phyloP scores from a whole-genome alignment of 2,113 vertebrate species.

The Glaucomys volans region DNA sequence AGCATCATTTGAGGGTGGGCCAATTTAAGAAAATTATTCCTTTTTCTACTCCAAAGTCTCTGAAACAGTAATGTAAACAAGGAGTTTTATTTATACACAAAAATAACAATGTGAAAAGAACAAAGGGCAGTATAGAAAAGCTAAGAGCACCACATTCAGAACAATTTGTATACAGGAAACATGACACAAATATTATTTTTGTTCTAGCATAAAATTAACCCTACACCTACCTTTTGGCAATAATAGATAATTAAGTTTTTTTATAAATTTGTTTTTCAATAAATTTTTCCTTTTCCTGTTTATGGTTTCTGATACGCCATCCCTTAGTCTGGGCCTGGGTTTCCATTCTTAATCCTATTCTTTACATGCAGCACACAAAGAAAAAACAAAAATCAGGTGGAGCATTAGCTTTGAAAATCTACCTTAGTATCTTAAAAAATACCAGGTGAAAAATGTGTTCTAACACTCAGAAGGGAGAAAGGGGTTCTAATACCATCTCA shows the following conservation, averaged over 20 bases:
- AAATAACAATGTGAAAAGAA: constrained; percentile 71
- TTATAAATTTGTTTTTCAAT: background rate
- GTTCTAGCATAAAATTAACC: constrained; percentile 63
- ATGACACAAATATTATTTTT: constrained; percentile 65
- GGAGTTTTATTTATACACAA: constrained; percentile 73
- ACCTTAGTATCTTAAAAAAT: background rate
- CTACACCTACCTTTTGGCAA: background rate
- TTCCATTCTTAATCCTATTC: background rate
- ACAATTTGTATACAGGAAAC: constrained; percentile 64
- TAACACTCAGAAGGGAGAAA: background rate
- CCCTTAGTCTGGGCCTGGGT: background rate
- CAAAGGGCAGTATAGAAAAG: constrained; percentile 61
- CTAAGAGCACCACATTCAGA: background rate
- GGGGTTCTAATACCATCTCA: background rate
- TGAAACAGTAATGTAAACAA: constrained; percentile 73
- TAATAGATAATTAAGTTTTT: constrained; percentile 2
- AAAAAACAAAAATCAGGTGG: background rate
- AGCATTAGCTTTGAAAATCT: background rate
- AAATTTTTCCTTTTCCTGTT: background rate
- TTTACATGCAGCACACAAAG: background rate
- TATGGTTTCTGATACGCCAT: background rate
- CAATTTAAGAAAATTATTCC: constrained; percentile 63
- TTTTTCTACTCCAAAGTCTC: constrained; percentile 66
- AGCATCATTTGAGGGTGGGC: constrained; percentile 58
- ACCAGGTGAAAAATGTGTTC: background rate